These are phyloP conservation scores for Oppia nitens DNA, from an alignment of 1,140 invertebrate species.

Conservation along the genomic window DNA sequence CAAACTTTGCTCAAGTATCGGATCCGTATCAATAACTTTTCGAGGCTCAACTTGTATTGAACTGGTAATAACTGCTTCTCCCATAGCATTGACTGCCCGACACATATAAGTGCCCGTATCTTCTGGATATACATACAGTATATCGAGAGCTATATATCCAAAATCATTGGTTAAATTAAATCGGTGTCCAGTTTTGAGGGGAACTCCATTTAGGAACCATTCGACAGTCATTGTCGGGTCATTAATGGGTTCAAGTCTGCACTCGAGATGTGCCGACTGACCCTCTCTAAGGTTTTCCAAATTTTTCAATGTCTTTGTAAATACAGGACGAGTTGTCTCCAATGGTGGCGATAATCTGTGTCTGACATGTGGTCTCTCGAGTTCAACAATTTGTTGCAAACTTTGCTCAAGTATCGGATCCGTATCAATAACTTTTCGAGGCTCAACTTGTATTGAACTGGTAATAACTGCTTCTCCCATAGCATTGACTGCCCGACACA, in stretches of 20 bases:
- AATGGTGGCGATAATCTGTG: too few relatives aligned
- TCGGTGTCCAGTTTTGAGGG: constrained; percentile 64
- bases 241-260: constrained; percentile 87
- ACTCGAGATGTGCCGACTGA: constrained; percentile 90
- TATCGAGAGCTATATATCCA: constrained; percentile 80
- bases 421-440: too few relatives aligned
- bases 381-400: too few relatives aligned
- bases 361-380: too few relatives aligned
- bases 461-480: too few relatives aligned
- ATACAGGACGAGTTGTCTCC: too few relatives aligned
- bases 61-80: constrained; percentile 5
- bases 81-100: constrained; percentile 26
- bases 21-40: background rate
- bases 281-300: too few relatives aligned
- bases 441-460: too few relatives aligned
- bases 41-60: background rate
- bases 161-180: constrained; percentile 90
- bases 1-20: background rate
- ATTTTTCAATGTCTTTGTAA: too few relatives aligned
- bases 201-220: constrained; percentile 79
- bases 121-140: constrained; percentile 75
- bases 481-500: constrained; percentile 69
- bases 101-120: constrained; percentile 65
- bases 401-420: too few relatives aligned
- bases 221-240: constrained; percentile 83